A percentile compares a stretch with the other conserved stretches of the same genome.
phyloP scores from a whole-genome alignment of 2,888 invertebrate species.

The Nasonovia ribisnigri region DNA sequence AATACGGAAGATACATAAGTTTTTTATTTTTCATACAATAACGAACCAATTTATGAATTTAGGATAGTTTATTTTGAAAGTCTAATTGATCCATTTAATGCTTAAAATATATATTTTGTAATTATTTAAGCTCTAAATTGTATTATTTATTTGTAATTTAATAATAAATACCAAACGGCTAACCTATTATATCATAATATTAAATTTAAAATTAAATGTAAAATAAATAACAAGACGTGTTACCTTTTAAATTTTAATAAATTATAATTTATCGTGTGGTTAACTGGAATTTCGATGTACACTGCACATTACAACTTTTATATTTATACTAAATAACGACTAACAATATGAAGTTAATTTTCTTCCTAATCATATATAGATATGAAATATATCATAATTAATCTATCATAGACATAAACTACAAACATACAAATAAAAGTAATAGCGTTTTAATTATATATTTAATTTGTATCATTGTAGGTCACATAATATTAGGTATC shows the following conservation, averaged over 20 bases:
- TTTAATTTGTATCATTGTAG: not conserved
- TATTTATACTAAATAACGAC: not conserved
- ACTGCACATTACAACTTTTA: not conserved
- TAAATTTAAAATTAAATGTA: not conserved
- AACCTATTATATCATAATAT: not conserved
- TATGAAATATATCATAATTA: not conserved
- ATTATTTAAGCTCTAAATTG: not conserved
- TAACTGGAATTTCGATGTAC: not conserved
- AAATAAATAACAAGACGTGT: not conserved
- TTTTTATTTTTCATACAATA: not conserved
- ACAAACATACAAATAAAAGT: not conserved
- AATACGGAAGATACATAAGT: not conserved
- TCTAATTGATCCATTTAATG: not conserved
- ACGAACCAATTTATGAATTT: not conserved
- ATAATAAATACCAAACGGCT: not conserved
- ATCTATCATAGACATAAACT: not conserved
- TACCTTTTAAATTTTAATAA: not conserved
- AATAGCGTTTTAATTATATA: not conserved
- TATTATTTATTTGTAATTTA: not conserved
- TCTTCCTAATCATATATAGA: not conserved
- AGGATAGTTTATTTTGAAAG: not conserved
- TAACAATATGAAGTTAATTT: not conserved
- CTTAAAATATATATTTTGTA: not conserved
- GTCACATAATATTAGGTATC: not conserved
- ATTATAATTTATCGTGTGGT: not conserved